These are phyloP conservation scores for Ctenodactylus gundi DNA, from an alignment of 2,113 vertebrate genomes.

Conservation along the genomic window DNA sequence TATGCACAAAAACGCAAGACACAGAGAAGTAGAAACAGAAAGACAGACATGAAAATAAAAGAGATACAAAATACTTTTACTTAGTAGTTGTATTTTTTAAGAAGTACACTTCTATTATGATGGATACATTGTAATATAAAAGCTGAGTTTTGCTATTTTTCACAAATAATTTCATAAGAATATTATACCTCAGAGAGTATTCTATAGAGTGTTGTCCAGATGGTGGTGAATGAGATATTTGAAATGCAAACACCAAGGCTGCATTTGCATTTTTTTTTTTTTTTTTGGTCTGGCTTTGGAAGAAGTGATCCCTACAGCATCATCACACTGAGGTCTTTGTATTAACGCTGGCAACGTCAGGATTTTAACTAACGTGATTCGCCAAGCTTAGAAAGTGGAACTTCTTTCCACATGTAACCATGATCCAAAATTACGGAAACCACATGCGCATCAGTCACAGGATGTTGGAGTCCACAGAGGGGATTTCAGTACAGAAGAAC, in stretches of 20 bases:
- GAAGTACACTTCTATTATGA: not conserved
- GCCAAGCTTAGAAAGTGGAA: not conserved
- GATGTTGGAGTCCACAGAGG: not conserved
- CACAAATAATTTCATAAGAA: slow-evolving; percentile 39
- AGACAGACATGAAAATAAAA: too few species aligned
- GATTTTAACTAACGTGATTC: not conserved
- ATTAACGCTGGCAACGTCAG: not conserved
- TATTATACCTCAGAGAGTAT: slow-evolving; percentile 36
- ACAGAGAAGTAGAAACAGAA: not conserved
- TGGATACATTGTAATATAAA: not conserved
- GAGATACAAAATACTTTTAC: not conserved
- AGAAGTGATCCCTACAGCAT: not conserved
- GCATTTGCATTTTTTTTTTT: slow-evolving; percentile 48
- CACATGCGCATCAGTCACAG: not conserved
- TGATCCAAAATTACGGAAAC: not conserved
- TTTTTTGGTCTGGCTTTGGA: not conserved
- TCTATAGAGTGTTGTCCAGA: not conserved
- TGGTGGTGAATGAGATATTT: slow-evolving; percentile 26
- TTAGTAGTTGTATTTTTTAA: not conserved
- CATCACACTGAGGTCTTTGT: not conserved
- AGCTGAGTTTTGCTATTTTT: not conserved
- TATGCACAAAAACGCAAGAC: too few species aligned
- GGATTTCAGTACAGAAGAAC: not conserved
- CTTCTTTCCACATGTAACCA: not conserved
- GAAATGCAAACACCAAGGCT: slow-evolving; percentile 18